Percentiles rank a stretch among this genome's conserved stretches.
Evolutionary conservation across 1,140 invertebrate species (phyloP).

Genomic region (Drosophila jambulina): DNA sequence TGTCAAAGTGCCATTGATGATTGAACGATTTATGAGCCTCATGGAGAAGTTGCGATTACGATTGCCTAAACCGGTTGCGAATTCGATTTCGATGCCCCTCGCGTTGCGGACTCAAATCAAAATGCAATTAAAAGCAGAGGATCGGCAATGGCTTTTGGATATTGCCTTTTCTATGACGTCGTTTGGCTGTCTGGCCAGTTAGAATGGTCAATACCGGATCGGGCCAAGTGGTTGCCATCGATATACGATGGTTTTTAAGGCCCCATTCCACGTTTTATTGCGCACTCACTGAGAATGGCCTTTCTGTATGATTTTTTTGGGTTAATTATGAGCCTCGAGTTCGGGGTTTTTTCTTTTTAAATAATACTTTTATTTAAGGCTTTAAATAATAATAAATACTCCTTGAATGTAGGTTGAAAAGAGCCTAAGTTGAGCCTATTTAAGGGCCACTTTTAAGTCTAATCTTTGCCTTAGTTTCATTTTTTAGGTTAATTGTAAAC

Average conservation of each 20-base stretch:
- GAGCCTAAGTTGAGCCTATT: neutral
- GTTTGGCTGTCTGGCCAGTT: slow-evolving; percentile 13
- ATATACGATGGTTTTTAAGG: neutral
- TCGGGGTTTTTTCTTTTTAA: neutral
- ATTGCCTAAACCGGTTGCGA: slow-evolving; percentile 47
- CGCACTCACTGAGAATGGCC: neutral
- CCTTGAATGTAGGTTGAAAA: neutral
- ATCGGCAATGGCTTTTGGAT: slow-evolving; percentile 18
- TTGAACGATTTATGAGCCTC: slow-evolving; percentile 72
- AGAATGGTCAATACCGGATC: slow-evolving; percentile 1
- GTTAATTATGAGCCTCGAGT: neutral
- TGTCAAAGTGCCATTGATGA: slow-evolving; percentile 76
- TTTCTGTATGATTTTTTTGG: neutral
- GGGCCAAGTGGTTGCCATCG: neutral
- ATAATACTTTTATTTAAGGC: neutral
- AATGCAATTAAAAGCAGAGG: slow-evolving; percentile 73
- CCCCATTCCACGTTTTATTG: neutral
- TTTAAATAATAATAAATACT: neutral
- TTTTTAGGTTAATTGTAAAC: too few relatives aligned
- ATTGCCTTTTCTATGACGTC: slow-evolving; percentile 21
- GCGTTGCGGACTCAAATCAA: slow-evolving; percentile 39
- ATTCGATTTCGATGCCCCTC: slow-evolving; percentile 55
- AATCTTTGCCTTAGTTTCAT: too few relatives aligned
- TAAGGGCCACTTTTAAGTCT: too few relatives aligned
- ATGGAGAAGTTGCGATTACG: slow-evolving; percentile 29